Percentiles rank a stretch among this genome's conserved stretches.
These are phyloP conservation scores for Siphlonurus alternatus DNA, from an alignment of 2,888 invertebrate genomes.

Conservation along the genomic window DNA sequence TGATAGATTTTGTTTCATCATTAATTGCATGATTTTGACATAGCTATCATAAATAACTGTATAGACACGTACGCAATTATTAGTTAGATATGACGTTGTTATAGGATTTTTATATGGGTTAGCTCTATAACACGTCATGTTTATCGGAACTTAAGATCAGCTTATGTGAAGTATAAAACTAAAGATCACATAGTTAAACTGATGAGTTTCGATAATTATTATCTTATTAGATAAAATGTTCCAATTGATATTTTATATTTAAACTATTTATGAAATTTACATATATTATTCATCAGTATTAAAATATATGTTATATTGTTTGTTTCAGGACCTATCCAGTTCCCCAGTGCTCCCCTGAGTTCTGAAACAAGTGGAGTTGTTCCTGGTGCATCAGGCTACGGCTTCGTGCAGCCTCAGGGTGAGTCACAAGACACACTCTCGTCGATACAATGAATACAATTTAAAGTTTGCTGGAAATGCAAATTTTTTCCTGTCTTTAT, in stretches of 20 bases:
- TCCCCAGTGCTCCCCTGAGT: conserved; percentile 52
- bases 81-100: background rate
- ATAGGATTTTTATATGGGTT: background rate
- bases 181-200: background rate
- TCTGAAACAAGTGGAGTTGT: conserved; percentile 61
- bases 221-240: background rate
- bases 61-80: no score
- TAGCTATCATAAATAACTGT: no score
- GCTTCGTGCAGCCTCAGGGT: conserved; percentile 45
- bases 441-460: no score
- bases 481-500: no score
- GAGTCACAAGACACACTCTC: no score
- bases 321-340: conserved; percentile 58
- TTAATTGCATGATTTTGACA: no score
- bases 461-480: no score
- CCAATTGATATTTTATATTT: no score
- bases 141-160: background rate
- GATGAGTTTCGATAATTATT: background rate
- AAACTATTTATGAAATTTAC: no score
- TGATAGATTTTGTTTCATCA: no score
- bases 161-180: background rate
- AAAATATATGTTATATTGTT: conserved; percentile 5
- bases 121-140: background rate
- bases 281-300: no score
- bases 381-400: conserved; percentile 68